Evolutionary conservation across 2,888 invertebrate species (phyloP), one percentile per base, ranked within the genome.

Genomic region (Scelioninae gen. 1): DNA sequence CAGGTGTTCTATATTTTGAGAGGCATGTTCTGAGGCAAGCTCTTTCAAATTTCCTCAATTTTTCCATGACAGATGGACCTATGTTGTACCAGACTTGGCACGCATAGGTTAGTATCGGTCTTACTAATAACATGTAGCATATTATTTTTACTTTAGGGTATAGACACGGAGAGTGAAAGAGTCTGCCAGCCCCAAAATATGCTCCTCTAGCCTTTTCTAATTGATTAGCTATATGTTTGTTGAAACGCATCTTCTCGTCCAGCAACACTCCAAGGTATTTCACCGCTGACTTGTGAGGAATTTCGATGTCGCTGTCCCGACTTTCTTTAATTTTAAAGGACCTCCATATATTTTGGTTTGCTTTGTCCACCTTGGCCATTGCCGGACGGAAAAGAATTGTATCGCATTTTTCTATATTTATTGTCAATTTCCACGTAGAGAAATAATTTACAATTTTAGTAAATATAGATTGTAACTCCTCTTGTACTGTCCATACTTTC

Each of bases 51-150:
- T 10, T 31, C 7, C 53, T 34, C 1, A 72, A 0, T 23, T 51
- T 51, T 62, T 72, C 62, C 53, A 72, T 62, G 5, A 11, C 7
- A 9, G 23, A 13, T 9, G 53, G 72, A 15, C 72, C 16, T 8
- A 53, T 13, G n/a, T 83, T 85, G 23, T 60, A 85, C 83, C 85
- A 86, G 0, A 84, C 76, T 0, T 45, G 80, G 16, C 81, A 84
- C 0, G 65, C 85, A 9, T 87, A 87, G 0, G 86, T 86, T 0
- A 85, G 0, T 0, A 86, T 82, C 0, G 86, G 85, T 34, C 85
- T 69, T 0, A 87, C 56, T 4, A 87, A 13, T 11, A 79, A 3
- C 51, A 75, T 43, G n/a, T 86, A 87, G 16, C 82, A 85, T 0
- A 86, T 53, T 1, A 85, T 45, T 79, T 86, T 87, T 0, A 83